Percentiles rank a stretch among this genome's conserved stretches.
Evolutionary conservation across 2,888 invertebrate genomes (phyloP).

Genomic region (Heteropelma amictum): DNA sequence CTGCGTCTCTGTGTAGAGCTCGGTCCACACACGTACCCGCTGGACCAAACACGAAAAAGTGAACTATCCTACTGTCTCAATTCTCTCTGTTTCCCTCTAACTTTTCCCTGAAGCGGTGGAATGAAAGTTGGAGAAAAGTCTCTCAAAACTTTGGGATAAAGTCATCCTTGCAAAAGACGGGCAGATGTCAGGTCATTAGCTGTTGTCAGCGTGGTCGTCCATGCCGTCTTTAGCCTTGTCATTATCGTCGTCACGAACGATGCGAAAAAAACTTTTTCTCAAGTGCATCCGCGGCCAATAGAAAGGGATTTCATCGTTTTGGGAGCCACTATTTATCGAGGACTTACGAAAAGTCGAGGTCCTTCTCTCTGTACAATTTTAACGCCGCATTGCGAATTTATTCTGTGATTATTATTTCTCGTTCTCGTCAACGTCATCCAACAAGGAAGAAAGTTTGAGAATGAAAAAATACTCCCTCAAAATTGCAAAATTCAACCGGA

Average conservation of each 20-base stretch:
- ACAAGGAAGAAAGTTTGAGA: too few relatives aligned
- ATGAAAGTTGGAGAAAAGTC: slow-evolving; percentile 37
- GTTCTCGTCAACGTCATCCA: not conserved
- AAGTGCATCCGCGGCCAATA: not conserved
- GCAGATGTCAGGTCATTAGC: slow-evolving; percentile 37
- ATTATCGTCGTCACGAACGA: not conserved
- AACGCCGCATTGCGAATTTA: slow-evolving; percentile 21
- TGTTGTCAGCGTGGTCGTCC: slow-evolving; percentile 2
- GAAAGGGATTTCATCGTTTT: slow-evolving; percentile 18
- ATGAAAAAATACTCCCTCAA: not conserved
- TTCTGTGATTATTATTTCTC: slow-evolving; percentile 17
- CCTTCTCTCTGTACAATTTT: slow-evolving; percentile 21
- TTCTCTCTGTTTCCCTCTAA: not conserved
- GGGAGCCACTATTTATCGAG: not conserved
- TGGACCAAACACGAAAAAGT: slow-evolving; percentile 1
- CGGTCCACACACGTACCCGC: slow-evolving; percentile 24
- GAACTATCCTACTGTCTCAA: not conserved
- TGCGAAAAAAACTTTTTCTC: slow-evolving; percentile 12
- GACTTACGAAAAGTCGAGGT: not conserved
- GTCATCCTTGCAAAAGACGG: slow-evolving; percentile 30
- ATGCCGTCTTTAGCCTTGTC: not conserved
- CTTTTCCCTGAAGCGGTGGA: not conserved
- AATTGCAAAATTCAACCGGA: too few relatives aligned
- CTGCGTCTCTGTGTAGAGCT: not conserved
- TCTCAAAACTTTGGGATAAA: slow-evolving; percentile 34